Base-by-base conservation (phyloP, 2,797 vertebrate species). In the Glyptemys insculpta region DNA sequence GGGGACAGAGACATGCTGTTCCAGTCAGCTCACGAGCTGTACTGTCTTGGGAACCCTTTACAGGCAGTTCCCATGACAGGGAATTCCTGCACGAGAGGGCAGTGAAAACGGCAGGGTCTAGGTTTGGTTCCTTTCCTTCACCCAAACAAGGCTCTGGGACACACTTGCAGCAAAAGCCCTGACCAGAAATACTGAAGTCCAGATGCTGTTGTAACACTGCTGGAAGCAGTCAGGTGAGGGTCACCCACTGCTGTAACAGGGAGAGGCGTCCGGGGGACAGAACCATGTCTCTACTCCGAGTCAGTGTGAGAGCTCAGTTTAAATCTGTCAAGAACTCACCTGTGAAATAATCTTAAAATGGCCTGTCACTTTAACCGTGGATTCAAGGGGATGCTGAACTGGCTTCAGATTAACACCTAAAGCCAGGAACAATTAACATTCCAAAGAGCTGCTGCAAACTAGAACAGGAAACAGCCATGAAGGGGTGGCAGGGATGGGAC, bases 201-300 rank as follows among this genome's bases (percentile, higher is more conserved):
- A 41, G 81, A 31, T 23, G 62, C 47, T 0, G 0, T 37, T 53
- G 79, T 27, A 0, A 1, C 0, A 4, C n/a, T 84, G 65, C 41
- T 76, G 74, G 25, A 27, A 27, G 74, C 44, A 47, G 27, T 29
- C 12, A 14, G 27, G 6, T 4, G 23, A 15, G 12, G 27, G 12
- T 11, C 25, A 16, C 4, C 5, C 41, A 16, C 14, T 7, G 12
- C 74, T 29, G 14, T 47, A 27, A 47, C 2, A 7, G 25, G 74
- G 23, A 74, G 68, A 76, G 23, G 74, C 0, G 1, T n/a, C 93
- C 44, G n/a, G 1, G 6, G 81, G 0, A 2, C 2, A 2, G 4
- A 50, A 15, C 49, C 37, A 62, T 2, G 9, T 54, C 16, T n/a
- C 37, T 2, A 2, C 2, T 34, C 11, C 2, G 2, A 79, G 18